Evolutionary conservation across 2,888 invertebrate species (phyloP).

Genomic region (Tineola bisselliella): DNA sequence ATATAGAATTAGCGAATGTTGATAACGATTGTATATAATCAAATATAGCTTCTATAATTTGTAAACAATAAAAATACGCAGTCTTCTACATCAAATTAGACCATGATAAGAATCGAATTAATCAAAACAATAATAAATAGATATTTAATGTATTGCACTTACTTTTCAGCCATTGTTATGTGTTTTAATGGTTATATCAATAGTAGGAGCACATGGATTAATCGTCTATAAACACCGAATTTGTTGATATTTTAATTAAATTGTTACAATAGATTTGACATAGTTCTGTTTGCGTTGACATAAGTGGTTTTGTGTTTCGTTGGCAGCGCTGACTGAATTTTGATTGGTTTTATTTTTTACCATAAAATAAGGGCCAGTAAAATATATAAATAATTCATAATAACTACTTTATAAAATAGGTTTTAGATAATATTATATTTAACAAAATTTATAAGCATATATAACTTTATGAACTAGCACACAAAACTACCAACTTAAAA

Average conservation of each 20-base stretch:
- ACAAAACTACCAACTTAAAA: not conserved
- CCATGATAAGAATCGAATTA: constrained; percentile 5
- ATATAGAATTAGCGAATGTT: not conserved
- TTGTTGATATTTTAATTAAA: constrained; percentile 54
- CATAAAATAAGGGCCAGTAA: not conserved
- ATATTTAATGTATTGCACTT: constrained; percentile 28
- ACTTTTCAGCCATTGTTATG: constrained; percentile 57
- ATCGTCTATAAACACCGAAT: constrained; percentile 38
- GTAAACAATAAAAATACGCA: constrained; percentile 7
- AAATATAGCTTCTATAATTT: not conserved
- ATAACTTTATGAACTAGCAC: not conserved
- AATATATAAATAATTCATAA: too few relatives aligned
- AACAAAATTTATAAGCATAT: not conserved
- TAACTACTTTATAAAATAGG: too few relatives aligned
- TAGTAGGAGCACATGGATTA: constrained; percentile 46
- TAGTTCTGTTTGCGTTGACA: constrained; percentile 66
- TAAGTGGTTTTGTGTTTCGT: constrained; percentile 21
- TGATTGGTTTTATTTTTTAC: not conserved
- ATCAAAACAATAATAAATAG: constrained; percentile 27
- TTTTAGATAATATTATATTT: not conserved
- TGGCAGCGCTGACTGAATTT: not conserved
- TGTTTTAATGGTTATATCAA: constrained; percentile 26
- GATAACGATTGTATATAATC: not conserved
- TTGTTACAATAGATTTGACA: constrained; percentile 60
- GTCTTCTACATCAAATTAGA: not conserved